Evolutionary conservation across 1,140 invertebrate species (phyloP).

Genomic region (Sitodiplosis mosellana): DNA sequence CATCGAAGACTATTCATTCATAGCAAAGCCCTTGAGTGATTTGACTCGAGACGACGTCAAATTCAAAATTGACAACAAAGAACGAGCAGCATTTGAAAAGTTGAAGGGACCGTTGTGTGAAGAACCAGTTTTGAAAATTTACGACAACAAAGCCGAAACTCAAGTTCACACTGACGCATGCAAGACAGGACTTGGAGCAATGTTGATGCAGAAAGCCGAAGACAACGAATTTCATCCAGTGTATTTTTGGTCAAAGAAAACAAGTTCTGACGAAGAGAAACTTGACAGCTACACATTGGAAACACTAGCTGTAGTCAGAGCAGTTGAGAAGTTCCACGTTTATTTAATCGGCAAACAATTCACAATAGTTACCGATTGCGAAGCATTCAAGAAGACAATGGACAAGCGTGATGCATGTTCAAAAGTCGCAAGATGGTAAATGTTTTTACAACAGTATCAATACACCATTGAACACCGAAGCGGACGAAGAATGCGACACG

Average conservation of each 20-base stretch:
- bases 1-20: conserved; percentile 13
- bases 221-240: conserved; percentile 7
- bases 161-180: conserved; percentile 14
- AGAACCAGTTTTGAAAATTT: conserved; percentile 13
- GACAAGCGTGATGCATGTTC: conserved; percentile 13
- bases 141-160: conserved; percentile 5
- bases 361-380: conserved; percentile 19
- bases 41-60: conserved; percentile 11
- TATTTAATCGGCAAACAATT: conserved; percentile 23
- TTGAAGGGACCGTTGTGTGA: conserved; percentile 7
- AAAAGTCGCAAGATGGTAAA: conserved; percentile 17
- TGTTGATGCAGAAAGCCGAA: conserved; percentile 24
- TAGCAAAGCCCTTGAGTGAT: conserved; percentile 16
- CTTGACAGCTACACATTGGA: conserved; percentile 21
- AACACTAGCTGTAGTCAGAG: conserved; percentile 18
- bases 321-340: conserved; percentile 19
- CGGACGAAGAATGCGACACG: conserved; percentile 13
- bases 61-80: conserved; percentile 1
- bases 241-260: conserved; percentile 9
- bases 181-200: conserved; percentile 9
- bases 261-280: conserved; percentile 10
- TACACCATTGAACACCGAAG: conserved; percentile 12
- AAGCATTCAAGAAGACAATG: conserved; percentile 17
- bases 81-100: conserved; percentile 3
- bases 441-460: conserved; percentile 17